These are phyloP conservation scores for Noctua pronuba DNA, from an alignment of 2,888 invertebrate genomes.

Conservation along the genomic window DNA sequence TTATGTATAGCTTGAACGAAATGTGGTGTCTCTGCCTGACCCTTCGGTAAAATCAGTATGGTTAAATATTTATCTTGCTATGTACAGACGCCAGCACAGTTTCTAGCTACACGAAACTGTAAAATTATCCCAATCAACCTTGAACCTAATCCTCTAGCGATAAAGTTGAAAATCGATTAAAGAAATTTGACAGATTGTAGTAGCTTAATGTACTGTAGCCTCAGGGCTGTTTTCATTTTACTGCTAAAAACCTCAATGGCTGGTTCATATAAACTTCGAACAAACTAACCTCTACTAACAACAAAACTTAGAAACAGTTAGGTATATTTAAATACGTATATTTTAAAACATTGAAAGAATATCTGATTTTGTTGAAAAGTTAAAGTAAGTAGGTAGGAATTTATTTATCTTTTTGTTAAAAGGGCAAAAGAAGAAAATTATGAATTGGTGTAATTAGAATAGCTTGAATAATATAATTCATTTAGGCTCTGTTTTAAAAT, in stretches of 20 bases:
- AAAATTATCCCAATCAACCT: too few relatives aligned
- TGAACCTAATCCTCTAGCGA: too few relatives aligned
- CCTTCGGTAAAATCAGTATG: background rate
- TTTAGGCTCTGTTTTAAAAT: slow-evolving; percentile 6
- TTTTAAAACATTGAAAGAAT: background rate
- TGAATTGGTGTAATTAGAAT: background rate
- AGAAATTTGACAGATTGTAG: too few relatives aligned
- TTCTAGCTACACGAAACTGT: too few relatives aligned
- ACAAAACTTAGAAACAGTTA: background rate
- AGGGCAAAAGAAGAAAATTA: background rate
- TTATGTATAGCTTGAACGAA: background rate
- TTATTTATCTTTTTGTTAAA: background rate
- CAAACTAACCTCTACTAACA: background rate
- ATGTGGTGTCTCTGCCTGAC: background rate
- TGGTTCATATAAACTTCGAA: background rate
- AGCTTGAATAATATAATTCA: background rate
- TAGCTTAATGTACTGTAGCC: background rate
- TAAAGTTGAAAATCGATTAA: too few relatives aligned
- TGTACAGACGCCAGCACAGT: too few relatives aligned
- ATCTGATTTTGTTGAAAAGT: background rate
- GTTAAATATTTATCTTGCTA: background rate
- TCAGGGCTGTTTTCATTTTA: background rate
- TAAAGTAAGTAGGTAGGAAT: background rate
- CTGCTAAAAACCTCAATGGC: background rate
- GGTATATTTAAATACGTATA: background rate